Percentiles rank a stretch among this genome's conserved stretches.
These are phyloP conservation scores for Nomada ruficornis DNA, from an alignment of 2,888 invertebrate genomes.

Conservation along the genomic window DNA sequence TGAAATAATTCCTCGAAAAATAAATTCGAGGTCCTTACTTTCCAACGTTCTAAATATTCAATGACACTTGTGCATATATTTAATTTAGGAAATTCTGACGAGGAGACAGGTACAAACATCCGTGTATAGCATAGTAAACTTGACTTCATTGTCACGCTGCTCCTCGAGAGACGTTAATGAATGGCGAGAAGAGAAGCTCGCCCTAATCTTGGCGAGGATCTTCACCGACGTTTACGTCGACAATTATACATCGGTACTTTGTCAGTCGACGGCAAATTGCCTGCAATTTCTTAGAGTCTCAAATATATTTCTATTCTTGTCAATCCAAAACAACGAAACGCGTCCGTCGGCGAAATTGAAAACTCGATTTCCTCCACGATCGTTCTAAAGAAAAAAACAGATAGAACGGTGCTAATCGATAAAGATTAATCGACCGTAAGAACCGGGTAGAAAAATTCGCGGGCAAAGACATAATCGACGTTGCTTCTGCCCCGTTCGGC, in stretches of 20 bases:
- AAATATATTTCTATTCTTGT: background rate
- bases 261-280: background rate
- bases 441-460: conserved; percentile 29
- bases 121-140: conserved; percentile 40
- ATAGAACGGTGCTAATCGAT: conserved; percentile 43
- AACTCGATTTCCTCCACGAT: background rate
- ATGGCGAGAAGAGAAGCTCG: conserved; percentile 17
- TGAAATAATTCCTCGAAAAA: background rate
- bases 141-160: conserved; percentile 11
- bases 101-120: conserved; percentile 14
- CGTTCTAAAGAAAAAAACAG: background rate
- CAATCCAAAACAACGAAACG: background rate
- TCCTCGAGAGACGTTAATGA: conserved; percentile 32
- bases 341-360: conserved; percentile 3
- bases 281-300: background rate
- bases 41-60: no score
- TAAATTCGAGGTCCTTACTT: no score
- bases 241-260: conserved; percentile 1
- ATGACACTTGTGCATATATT: no score
- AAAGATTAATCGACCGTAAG: conserved; percentile 60
- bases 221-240: background rate
- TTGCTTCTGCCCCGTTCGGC: conserved; percentile 45
- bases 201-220: conserved; percentile 20
- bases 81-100: background rate
- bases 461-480: conserved; percentile 58